These are phyloP conservation scores for Chironomus tepperi DNA, from an alignment of 1,140 invertebrate genomes.

Conservation along the genomic window DNA sequence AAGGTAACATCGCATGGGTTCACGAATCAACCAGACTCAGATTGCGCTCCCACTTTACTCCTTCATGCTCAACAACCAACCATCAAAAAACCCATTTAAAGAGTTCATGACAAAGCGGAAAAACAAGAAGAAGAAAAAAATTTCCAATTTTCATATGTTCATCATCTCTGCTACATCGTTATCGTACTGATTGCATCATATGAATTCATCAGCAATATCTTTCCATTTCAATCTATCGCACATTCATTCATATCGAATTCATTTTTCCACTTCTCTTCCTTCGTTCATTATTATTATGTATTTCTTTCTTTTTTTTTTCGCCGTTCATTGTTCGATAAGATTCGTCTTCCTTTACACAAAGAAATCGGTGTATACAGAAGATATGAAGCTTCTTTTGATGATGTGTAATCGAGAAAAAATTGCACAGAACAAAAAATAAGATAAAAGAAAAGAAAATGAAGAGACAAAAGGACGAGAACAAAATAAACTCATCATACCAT, in stretches of 20 bases:
- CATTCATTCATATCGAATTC: no score
- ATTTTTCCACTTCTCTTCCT: not conserved
- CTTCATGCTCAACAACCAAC: no score
- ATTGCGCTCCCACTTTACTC: no score
- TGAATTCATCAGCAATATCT: slow-evolving; percentile 4
- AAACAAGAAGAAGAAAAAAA: no score
- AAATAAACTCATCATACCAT: slow-evolving; percentile 1
- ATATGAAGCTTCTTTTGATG: slow-evolving; percentile 6
- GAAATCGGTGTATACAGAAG: not conserved
- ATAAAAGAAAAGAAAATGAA: not conserved
- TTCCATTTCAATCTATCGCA: not conserved
- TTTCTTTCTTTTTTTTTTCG: not conserved
- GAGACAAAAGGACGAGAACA: slow-evolving; percentile 1
- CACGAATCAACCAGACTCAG: no score
- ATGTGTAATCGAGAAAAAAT: slow-evolving; percentile 14
- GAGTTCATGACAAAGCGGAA: no score
- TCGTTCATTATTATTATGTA: not conserved
- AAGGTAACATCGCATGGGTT: no score
- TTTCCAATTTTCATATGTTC: not conserved
- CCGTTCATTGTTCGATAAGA: no score
- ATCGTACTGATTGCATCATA: not conserved
- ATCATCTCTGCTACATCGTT: not conserved
- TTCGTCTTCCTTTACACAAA: no score
- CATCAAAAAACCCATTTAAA: no score
- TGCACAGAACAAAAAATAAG: not conserved